A percentile compares a stretch with the other conserved stretches of the same genome.
Evolutionary conservation across 92 coral and sea anemone genomes (phyloP).

Genomic region (Phenganax subtilis): DNA sequence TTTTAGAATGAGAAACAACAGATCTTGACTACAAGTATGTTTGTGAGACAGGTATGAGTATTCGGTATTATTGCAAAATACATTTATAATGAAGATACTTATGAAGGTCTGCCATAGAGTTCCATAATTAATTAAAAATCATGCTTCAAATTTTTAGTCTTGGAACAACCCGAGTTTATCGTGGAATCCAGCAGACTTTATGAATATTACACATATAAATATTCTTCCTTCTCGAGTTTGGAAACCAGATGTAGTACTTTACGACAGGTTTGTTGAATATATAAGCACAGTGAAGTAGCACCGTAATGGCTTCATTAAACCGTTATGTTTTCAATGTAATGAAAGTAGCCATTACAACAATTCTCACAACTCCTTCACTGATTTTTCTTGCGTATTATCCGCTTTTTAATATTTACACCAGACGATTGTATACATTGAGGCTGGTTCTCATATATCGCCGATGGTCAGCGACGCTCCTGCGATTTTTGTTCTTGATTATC

Average conservation of each 20-base stretch:
- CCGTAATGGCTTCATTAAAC: neutral
- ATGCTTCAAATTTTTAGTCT: neutral
- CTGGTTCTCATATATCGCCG: too few relatives aligned
- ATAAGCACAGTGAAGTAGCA: too few relatives aligned
- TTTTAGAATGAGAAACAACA: conserved; percentile 29
- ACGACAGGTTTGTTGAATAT: conserved; percentile 17
- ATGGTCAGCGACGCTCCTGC: too few relatives aligned
- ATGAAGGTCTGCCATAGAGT: too few relatives aligned
- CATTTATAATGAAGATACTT: neutral
- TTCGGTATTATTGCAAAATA: neutral
- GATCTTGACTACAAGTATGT: conserved; percentile 31
- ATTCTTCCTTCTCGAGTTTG: conserved; percentile 27
- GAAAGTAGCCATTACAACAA: too few relatives aligned
- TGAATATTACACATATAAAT: conserved; percentile 25
- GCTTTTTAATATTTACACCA: too few relatives aligned
- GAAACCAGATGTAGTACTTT: conserved; percentile 34
- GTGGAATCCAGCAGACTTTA: conserved; percentile 27
- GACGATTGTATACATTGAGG: too few relatives aligned
- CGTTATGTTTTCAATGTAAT: neutral
- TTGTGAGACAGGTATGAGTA: conserved; percentile 24
- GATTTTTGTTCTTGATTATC: too few relatives aligned
- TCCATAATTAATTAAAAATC: neutral
- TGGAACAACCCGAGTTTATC: conserved; percentile 32
- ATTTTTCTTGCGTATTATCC: too few relatives aligned
- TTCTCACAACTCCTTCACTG: too few relatives aligned